Evolutionary conservation across 1,140 invertebrate species (phyloP).

Genomic region (Calycopis cecrops): DNA sequence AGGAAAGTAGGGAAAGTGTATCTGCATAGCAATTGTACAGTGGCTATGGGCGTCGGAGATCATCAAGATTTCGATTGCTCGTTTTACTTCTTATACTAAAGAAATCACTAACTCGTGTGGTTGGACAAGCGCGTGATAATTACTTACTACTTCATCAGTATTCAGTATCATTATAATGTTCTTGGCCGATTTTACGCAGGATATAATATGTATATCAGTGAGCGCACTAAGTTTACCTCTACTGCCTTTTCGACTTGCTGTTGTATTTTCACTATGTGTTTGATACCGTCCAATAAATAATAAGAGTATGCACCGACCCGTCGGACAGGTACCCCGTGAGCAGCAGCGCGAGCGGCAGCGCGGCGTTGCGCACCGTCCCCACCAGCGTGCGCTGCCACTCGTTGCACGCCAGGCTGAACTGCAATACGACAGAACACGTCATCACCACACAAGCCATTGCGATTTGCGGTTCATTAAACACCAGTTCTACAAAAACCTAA

Average conservation of each 20-base stretch:
- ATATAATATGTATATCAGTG: too few relatives aligned
- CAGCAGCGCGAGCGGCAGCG: slow-evolving; percentile 80
- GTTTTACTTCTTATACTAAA: too few relatives aligned
- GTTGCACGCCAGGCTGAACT: slow-evolving; percentile 63
- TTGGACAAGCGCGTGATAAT: too few relatives aligned
- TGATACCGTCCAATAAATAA: not conserved
- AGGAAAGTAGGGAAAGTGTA: too few relatives aligned
- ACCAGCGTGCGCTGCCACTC: slow-evolving; percentile 82
- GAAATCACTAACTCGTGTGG: too few relatives aligned
- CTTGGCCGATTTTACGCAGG: not conserved
- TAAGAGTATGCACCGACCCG: slow-evolving; percentile 54
- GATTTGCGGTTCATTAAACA: not conserved
- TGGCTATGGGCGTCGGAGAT: too few relatives aligned
- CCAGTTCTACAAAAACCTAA: too few relatives aligned
- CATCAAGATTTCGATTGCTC: too few relatives aligned
- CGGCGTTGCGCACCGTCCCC: slow-evolving; percentile 82
- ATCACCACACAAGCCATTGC: not conserved
- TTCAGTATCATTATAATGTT: too few relatives aligned
- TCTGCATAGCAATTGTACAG: too few relatives aligned
- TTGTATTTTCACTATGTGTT: not conserved
- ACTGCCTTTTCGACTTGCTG: not conserved
- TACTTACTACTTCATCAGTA: not conserved
- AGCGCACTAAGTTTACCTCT: too few relatives aligned
- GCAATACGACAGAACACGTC: slow-evolving; percentile 20
- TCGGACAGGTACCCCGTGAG: slow-evolving; percentile 82